Evolutionary conservation across 2,113 vertebrate species (phyloP).

Genomic region (Accipiter cooperii): DNA sequence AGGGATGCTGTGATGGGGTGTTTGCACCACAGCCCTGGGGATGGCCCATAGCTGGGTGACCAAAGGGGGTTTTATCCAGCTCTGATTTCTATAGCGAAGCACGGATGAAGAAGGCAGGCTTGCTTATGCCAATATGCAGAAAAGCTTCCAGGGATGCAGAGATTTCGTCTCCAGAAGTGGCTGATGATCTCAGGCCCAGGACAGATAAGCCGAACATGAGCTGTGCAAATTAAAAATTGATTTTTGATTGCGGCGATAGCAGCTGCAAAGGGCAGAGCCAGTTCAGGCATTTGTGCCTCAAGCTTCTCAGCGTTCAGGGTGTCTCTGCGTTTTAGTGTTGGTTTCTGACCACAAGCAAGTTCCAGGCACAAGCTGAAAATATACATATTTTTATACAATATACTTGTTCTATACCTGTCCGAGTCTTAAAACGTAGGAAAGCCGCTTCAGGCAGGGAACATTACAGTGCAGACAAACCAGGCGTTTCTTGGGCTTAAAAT

Average conservation of each 20-base stretch:
- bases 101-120: background rate
- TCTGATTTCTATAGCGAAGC: background rate
- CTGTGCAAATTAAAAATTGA: background rate
- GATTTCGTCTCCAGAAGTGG: background rate
- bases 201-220: background rate
- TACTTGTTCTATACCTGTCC: background rate
- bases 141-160: background rate
- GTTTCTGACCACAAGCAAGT: background rate
- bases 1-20: background rate
- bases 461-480: accelerated
- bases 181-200: background rate
- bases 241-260: background rate
- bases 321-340: background rate
- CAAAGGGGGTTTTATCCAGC: background rate
- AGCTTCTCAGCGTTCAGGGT: background rate
- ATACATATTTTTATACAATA: accelerated
- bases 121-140: too few relatives aligned
- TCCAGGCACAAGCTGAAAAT: background rate
- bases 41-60: background rate
- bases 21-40: background rate
- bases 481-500: background rate
- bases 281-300: background rate
- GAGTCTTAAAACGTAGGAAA: background rate
- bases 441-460: background rate
- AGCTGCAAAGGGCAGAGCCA: background rate